Evolutionary conservation across 2,113 vertebrate species (phyloP).

Genomic region (Opisthocomus hoazin): DNA sequence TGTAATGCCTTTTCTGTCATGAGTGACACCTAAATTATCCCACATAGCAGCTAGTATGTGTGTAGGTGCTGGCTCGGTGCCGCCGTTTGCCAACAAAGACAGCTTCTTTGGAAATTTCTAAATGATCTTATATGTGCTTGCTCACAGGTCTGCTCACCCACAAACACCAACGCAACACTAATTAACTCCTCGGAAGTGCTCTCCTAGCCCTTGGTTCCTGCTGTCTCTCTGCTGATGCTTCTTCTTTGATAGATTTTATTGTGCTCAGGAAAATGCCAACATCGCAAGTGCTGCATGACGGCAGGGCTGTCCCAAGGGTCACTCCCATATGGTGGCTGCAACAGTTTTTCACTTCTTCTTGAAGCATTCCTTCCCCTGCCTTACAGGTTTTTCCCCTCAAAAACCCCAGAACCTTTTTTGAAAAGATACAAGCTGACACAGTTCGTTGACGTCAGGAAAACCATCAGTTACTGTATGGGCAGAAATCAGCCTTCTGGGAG

Average conservation of each 20-base stretch:
- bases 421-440: not conserved
- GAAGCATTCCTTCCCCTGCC: fast-evolving
- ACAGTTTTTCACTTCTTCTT: not conserved
- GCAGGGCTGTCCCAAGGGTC: not conserved
- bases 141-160: not conserved
- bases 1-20: not conserved
- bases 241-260: not conserved
- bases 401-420: not conserved
- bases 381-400: not conserved
- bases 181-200: not conserved
- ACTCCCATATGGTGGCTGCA: not conserved
- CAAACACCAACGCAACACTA: not conserved
- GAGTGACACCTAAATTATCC: not conserved
- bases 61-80: not conserved
- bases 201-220: not conserved
- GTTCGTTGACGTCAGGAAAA: not conserved
- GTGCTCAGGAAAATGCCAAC: not conserved
- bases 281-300: fast-evolving
- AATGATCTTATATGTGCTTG: not conserved
- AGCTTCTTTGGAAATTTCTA: not conserved
- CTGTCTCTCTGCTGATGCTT: not conserved
- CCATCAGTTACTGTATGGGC: not conserved
- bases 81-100: not conserved
- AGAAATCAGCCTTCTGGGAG: constrained; percentile 30
- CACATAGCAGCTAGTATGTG: not conserved